A percentile compares a stretch with the other conserved stretches of the same genome.
These are phyloP conservation scores for Gnatocerus cornutus DNA, from an alignment of 2,888 invertebrate genomes.

Conservation along the genomic window DNA sequence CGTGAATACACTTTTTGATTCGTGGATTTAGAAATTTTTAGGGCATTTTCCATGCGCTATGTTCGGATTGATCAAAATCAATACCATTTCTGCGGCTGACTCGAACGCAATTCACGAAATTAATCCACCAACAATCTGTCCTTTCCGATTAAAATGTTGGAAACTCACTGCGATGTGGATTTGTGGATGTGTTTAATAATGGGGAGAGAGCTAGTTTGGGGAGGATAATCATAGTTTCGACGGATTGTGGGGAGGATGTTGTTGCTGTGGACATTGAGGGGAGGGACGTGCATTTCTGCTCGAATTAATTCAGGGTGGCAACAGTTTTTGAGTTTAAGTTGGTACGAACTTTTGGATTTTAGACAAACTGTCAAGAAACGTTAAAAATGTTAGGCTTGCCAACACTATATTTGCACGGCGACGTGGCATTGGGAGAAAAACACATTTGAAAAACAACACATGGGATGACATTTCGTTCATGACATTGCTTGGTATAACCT, in stretches of 20 bases:
- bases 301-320: too few species aligned
- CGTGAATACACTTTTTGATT: neutral
- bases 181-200: conserved; percentile 10
- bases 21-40: neutral
- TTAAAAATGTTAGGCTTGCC: too few species aligned
- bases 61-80: neutral
- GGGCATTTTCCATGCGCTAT: conserved; percentile 1
- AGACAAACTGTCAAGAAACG: too few species aligned
- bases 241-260: neutral
- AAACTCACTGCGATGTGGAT: conserved; percentile 6
- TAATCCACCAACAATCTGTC: conserved; percentile 31
- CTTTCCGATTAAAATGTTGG: conserved; percentile 28
- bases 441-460: too few species aligned
- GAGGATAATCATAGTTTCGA: conserved; percentile 3
- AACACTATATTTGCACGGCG: too few species aligned
- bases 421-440: too few species aligned
- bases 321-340: too few species aligned
- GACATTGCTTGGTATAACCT: too few species aligned
- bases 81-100: conserved; percentile 9
- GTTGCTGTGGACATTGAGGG: neutral
- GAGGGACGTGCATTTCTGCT: too few species aligned
- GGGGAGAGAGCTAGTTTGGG: conserved; percentile 7
- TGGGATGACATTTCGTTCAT: too few species aligned
- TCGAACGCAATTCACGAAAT: conserved; percentile 26
- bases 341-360: too few species aligned